Percentiles rank a stretch among this genome's conserved stretches.
phyloP scores from a whole-genome alignment of 1,140 invertebrate species.

The Pseudomyrmex dendroicus region DNA sequence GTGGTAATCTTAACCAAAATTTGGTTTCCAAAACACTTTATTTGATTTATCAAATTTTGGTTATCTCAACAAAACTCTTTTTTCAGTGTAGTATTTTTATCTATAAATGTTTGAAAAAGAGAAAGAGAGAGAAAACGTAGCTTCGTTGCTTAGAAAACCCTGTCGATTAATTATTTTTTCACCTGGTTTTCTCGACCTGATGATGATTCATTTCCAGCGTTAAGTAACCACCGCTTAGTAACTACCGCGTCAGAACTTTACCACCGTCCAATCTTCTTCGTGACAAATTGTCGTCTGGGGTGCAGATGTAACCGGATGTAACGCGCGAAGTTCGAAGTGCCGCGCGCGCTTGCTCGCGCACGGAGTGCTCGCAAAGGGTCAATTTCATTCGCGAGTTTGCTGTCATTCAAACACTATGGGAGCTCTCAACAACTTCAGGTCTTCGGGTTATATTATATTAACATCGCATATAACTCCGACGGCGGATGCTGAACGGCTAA shows the following conservation, averaged over 20 bases:
- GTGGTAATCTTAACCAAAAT: no score
- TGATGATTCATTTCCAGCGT: no score
- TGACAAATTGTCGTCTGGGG: conserved; percentile 3
- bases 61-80: no score
- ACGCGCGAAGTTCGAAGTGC: conserved; percentile 28
- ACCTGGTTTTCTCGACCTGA: no score
- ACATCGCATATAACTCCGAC: conserved; percentile 33
- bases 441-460: conserved; percentile 66
- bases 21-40: no score
- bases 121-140: no score
- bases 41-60: no score
- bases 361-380: conserved; percentile 39
- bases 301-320: conserved; percentile 34
- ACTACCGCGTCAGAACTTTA: not conserved
- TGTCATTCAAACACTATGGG: conserved; percentile 18
- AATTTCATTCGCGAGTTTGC: conserved; percentile 24
- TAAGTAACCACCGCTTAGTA: no score
- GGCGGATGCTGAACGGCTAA: conserved; percentile 52
- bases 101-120: no score
- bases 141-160: not conserved
- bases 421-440: conserved; percentile 13
- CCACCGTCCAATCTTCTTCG: not conserved
- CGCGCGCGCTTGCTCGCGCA: no score
- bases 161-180: not conserved
- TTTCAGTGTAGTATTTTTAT: no score